These are phyloP conservation scores for Aphis craccivora DNA, from an alignment of 1,140 invertebrate genomes.

Conservation along the genomic window DNA sequence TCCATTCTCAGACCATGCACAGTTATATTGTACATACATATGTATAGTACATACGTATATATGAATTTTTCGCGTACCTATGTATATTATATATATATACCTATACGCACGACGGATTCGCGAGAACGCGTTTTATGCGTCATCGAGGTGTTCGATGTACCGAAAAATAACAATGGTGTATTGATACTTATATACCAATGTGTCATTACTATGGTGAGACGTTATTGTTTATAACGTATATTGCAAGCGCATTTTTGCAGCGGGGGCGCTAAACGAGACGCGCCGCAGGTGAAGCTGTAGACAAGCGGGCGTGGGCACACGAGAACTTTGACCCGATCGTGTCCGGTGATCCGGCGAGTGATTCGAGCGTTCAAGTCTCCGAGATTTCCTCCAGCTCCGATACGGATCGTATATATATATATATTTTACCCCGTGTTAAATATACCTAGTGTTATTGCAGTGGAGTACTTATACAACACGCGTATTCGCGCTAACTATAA, in stretches of 20 bases:
- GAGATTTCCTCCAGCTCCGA: neutral
- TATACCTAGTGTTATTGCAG: neutral
- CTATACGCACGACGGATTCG: constrained; percentile 28
- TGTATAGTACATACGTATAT: neutral
- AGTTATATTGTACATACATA: neutral
- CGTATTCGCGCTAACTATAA: neutral
- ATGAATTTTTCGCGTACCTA: neutral
- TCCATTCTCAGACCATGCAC: neutral
- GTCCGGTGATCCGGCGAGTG: constrained; percentile 29
- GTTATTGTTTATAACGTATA: neutral
- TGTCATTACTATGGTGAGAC: neutral
- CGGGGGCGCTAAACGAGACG: neutral
- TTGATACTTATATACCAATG: neutral
- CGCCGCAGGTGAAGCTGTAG: neutral
- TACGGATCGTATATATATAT: neutral
- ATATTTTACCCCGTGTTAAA: neutral
- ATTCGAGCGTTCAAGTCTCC: constrained; percentile 30
- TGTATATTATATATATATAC: neutral
- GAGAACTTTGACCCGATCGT: constrained; percentile 46
- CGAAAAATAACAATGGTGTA: constrained; percentile 42
- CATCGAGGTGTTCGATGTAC: neutral
- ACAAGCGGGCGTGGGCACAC: neutral
- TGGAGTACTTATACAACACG: neutral
- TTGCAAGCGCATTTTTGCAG: neutral
- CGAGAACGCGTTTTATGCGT: constrained; percentile 18